These are phyloP conservation scores for Lemur catta DNA, from an alignment of 2,797 vertebrate genomes.

Conservation along the genomic window DNA sequence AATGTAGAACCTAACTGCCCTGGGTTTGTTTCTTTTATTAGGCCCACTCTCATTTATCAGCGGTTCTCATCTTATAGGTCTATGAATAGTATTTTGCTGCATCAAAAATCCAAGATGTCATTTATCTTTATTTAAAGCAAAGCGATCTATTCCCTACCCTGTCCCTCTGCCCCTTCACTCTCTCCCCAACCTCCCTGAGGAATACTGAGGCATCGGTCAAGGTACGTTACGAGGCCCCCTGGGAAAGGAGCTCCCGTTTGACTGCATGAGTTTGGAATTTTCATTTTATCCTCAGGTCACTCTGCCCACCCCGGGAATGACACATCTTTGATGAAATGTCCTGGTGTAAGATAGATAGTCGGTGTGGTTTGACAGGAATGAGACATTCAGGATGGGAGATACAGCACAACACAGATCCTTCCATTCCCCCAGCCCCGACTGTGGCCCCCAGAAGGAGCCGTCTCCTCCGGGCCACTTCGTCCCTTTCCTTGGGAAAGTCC, in stretches of 20 bases:
- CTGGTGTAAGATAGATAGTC: constrained; percentile 47
- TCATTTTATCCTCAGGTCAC: constrained; percentile 63
- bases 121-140: constrained; percentile 32
- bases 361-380: constrained; percentile 31
- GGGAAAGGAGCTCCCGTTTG: not conserved
- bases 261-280: constrained; percentile 52
- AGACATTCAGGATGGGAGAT: constrained; percentile 58
- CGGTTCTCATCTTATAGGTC: not conserved
- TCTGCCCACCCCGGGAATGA: constrained; percentile 47
- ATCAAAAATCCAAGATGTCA: not conserved
- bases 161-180: not conserved
- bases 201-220: not conserved
- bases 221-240: not conserved
- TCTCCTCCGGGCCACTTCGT: not conserved
- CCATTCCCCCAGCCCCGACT: constrained; percentile 20
- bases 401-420: constrained; percentile 27
- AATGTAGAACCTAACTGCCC: not conserved
- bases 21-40: not conserved
- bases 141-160: not conserved
- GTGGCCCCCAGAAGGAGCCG: not conserved
- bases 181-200: not conserved
- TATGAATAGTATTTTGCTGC: not conserved
- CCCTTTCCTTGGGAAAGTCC: not conserved
- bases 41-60: not conserved
- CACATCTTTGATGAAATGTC: constrained; percentile 56